phyloP scores from a whole-genome alignment of 2,888 invertebrate species.

The Minunthozetes semirufus region DNA sequence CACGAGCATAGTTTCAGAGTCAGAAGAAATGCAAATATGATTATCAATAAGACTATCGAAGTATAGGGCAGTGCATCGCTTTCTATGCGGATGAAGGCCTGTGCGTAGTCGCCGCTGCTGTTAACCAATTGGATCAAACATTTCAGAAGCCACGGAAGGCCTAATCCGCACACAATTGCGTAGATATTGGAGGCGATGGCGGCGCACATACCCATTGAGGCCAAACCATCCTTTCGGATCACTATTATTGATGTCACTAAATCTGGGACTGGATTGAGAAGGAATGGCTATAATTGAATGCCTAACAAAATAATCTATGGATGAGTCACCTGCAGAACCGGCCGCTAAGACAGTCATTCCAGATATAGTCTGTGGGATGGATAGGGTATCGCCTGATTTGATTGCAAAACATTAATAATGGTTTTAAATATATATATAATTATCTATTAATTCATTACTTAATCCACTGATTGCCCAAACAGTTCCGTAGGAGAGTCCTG shows the following conservation, averaged over 20 bases:
- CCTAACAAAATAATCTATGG: not conserved
- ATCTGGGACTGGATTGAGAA: constrained; percentile 24
- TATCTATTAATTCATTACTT: constrained; percentile 21
- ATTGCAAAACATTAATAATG: not conserved
- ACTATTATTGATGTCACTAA: constrained; percentile 36
- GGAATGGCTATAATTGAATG: not conserved
- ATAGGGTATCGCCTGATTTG: constrained; percentile 24
- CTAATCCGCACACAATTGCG: constrained; percentile 33
- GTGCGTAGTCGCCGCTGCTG: constrained; percentile 4
- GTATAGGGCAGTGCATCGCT: constrained; percentile 76
- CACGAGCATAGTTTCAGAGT: constrained; percentile 60
- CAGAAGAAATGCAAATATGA: constrained; percentile 63
- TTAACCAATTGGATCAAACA: constrained; percentile 16
- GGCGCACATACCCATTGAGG: constrained; percentile 36
- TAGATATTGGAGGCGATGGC: constrained; percentile 35
- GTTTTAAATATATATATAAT: not conserved
- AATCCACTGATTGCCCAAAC: constrained; percentile 35
- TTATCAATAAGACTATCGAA: constrained; percentile 66
- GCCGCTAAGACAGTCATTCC: constrained; percentile 36
- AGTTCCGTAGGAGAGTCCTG: constrained; percentile 29
- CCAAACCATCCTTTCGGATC: constrained; percentile 27
- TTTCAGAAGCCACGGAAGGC: constrained; percentile 32
- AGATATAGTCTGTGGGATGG: constrained; percentile 30
- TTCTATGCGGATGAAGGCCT: constrained; percentile 58
- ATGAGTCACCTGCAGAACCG: constrained; percentile 29